phyloP scores from a whole-genome alignment of 2,113 vertebrate species.

The Seriola dumerili region DNA sequence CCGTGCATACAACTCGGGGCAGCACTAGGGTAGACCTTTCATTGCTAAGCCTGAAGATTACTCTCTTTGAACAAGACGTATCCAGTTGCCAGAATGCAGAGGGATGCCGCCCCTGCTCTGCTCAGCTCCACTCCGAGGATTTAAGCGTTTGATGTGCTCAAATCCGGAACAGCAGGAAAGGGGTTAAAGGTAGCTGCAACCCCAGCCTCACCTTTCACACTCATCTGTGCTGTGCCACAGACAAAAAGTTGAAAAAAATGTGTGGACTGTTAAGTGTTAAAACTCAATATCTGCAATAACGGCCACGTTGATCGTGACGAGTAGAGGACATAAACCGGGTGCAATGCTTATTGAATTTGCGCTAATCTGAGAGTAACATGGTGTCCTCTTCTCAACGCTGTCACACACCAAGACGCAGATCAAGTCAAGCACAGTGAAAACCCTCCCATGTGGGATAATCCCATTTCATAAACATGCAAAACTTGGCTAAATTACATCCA shows the following conservation, averaged over 20 bases:
- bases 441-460: conserved; percentile 44
- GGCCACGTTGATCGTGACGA: background rate
- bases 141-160: conserved; percentile 81
- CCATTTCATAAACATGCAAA: conserved; percentile 74
- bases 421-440: conserved; percentile 25
- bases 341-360: conserved; percentile 2
- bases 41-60: conserved; percentile 82
- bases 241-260: conserved; percentile 27
- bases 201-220: conserved; percentile 76
- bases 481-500: conserved; percentile 72
- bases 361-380: conserved; percentile 3
- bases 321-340: background rate
- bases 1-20: conserved; percentile 51
- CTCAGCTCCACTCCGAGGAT: conserved; percentile 56
- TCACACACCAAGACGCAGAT: background rate
- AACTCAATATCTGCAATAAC: background rate
- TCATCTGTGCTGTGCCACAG: background rate
- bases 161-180: conserved; percentile 72
- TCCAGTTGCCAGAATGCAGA: conserved; percentile 60
- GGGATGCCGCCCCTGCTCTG: conserved; percentile 56
- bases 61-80: conserved; percentile 73
- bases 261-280: background rate
- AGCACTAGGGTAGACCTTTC: conserved; percentile 69
- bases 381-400: conserved; percentile 1
- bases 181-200: conserved; percentile 73